These are phyloP conservation scores for Phataginus tetradactyla DNA, from an alignment of 2,797 vertebrate species.

Conservation along the genomic window DNA sequence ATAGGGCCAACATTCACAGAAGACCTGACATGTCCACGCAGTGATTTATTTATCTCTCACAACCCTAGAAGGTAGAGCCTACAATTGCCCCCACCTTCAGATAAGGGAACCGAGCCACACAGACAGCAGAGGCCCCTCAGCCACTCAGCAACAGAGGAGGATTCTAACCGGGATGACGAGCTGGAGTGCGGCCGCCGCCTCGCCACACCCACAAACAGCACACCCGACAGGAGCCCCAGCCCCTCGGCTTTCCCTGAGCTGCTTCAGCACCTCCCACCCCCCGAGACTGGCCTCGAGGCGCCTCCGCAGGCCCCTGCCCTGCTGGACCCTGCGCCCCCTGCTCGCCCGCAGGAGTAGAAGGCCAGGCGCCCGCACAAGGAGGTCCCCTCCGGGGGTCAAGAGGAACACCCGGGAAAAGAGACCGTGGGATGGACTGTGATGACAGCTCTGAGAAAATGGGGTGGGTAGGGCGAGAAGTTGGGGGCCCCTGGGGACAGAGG, in stretches of 20 bases:
- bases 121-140: neutral
- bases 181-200: fast-evolving
- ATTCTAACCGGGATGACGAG: fast-evolving
- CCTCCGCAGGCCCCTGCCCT: neutral
- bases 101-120: neutral
- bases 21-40: fast-evolving
- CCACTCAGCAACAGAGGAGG: neutral
- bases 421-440: fast-evolving
- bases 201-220: neutral
- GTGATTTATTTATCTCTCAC: too few species aligned
- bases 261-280: neutral
- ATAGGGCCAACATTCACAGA: fast-evolving
- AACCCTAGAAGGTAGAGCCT: neutral
- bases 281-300: fast-evolving
- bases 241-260: fast-evolving
- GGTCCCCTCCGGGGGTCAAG: neutral
- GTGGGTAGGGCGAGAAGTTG: too few species aligned
- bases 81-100: neutral
- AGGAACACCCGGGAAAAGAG: neutral
- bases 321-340: fast-evolving
- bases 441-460: neutral
- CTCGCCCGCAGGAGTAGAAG: too few species aligned
- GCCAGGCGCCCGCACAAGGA: fast-evolving
- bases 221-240: neutral
- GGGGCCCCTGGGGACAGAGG: neutral